Percentiles rank a stretch among this genome's conserved stretches.
Conservation (phyloP, 2,113 vertebrate genomes). For the Rhynchomys soricoides region DNA sequence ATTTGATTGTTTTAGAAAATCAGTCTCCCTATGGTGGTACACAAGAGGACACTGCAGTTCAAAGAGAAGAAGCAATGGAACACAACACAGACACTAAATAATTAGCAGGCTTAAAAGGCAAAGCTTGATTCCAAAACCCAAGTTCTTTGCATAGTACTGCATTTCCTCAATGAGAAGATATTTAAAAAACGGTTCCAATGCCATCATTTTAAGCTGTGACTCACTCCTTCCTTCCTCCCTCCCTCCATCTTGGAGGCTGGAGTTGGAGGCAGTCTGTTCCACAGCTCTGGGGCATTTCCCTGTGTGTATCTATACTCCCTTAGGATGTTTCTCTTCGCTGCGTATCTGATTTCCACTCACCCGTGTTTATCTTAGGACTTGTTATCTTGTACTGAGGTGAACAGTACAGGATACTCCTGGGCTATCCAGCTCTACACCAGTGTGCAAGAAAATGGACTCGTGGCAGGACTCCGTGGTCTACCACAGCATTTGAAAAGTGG, state of each 20-base stretch:
- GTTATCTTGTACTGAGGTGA: neutral
- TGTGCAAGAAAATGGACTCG: neutral
- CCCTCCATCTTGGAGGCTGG: neutral
- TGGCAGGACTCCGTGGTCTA: neutral
- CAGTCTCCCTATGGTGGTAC: neutral
- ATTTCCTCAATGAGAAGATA: neutral
- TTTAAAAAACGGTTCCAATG: conserved; percentile 11
- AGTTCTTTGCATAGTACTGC: neutral
- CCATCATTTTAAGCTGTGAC: neutral
- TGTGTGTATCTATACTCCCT: neutral
- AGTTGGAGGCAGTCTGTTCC: neutral
- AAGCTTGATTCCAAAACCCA: conserved; percentile 6
- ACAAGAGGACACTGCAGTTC: neutral
- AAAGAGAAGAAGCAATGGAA: neutral
- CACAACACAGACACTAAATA: neutral
- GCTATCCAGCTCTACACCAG: neutral
- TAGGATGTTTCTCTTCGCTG: neutral
- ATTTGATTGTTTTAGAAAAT: conserved; percentile 11
- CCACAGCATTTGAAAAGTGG: neutral
- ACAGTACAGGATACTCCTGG: neutral
- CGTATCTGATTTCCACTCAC: neutral
- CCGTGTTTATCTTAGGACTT: neutral
- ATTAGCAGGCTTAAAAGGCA: neutral
- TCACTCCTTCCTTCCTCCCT: neutral
- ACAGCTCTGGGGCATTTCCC: neutral